Evolutionary conservation across 2,888 invertebrate genomes (phyloP), one percentile per base, ranked within the genome.

Genomic region (Cylindroiulus punctatus): DNA sequence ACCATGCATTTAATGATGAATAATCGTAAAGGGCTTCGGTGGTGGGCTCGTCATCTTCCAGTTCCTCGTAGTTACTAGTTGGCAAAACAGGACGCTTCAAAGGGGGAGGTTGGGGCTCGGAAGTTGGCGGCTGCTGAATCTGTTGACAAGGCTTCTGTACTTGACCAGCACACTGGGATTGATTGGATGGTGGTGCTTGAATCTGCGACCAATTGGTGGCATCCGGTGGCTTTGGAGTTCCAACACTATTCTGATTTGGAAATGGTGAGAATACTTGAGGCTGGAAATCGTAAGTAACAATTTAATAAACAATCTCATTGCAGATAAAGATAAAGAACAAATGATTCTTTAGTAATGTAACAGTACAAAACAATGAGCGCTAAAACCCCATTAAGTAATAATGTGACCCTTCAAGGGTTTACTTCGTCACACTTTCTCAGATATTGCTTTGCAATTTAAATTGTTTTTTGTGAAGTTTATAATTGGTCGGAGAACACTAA

Each of bases 1-100:
- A 96, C 97, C 97, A 97, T 81, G 95, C 95, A 90, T 95, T 94
- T 89, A 96, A 93, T 89, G 94, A 94, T 89, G 96, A 93, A 92
- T 97, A 97, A 92, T 98, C 97, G 91, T 98, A 98, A 30, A 98
- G 93, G 92, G 95, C 93, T 89, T 95, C 94, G 88, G 95, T 93
- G 86, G 88, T 88, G 87, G 94, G 93, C 90, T 97, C 96, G 89
- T 96, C 96, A 40, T 95, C 93, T 86, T 95, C 93, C 89, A 95
- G 94, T 87, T 94, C 94, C 89, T 97, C 96, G 88, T 95, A 94
- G 90, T 96, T 96, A 89, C 94, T 94, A 84, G 94, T 93, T 85
- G 94, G 94, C 89, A 98, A 93, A 88, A 93, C 92, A 65, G 98
- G 98, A 90, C 97, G 93, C 91, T 95, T 95, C 88, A 88, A 89